Evolutionary conservation across 1,140 invertebrate genomes (phyloP).

Genomic region (Sinonovacula constricta): DNA sequence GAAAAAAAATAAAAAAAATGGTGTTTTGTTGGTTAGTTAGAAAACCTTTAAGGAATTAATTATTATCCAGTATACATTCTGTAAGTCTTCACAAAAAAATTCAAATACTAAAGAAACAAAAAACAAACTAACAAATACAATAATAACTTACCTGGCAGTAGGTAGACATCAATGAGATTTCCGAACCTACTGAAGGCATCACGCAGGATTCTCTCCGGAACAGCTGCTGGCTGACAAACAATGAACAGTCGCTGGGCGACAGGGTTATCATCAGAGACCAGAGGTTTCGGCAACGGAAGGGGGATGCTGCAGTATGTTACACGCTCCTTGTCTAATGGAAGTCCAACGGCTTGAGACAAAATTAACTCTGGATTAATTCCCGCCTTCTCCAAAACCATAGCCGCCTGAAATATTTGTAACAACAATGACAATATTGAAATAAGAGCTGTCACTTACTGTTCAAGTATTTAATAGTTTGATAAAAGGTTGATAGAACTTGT

Average conservation of each 20-base stretch:
- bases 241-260: constrained; percentile 82
- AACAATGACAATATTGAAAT: background rate
- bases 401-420: constrained; percentile 66
- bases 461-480: too few species aligned
- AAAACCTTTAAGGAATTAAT: too few species aligned
- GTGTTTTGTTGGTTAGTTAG: too few species aligned
- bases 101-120: too few species aligned
- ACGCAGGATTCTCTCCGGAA: constrained; percentile 88
- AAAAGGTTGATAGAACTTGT: too few species aligned
- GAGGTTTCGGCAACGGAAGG: constrained; percentile 85
- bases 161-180: constrained; percentile 94
- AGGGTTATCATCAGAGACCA: constrained; percentile 86
- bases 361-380: constrained; percentile 71
- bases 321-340: constrained; percentile 69
- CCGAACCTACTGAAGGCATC: constrained; percentile 96
- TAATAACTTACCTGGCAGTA: constrained; percentile 91
- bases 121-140: too few species aligned
- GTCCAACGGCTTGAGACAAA: constrained; percentile 8
- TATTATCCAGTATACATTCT: too few species aligned
- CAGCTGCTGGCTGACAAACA: constrained; percentile 85
- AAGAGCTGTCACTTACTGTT: background rate
- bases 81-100: too few species aligned
- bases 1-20: too few species aligned
- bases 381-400: constrained; percentile 70
- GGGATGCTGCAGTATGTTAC: constrained; percentile 83